Conservation (phyloP, 2,888 invertebrate genomes). For the Amblyjoppa proteus region DNA sequence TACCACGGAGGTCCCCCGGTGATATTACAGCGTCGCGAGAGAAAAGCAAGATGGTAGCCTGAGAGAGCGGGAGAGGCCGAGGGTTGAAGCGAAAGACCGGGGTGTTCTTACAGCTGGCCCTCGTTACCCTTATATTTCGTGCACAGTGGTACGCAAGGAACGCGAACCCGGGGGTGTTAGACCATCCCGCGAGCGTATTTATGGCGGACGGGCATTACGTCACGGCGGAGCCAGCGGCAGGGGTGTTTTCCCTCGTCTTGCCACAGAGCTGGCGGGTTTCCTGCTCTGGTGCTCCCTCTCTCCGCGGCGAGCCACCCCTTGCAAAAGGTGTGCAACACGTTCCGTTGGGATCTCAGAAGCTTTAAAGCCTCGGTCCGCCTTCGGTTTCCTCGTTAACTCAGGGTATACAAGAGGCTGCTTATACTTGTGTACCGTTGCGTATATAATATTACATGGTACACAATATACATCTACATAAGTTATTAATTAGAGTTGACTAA, state of each 20-base stretch:
- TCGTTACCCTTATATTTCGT: conserved; percentile 71
- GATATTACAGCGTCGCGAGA: conserved; percentile 42
- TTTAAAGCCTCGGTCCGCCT: conserved; percentile 69
- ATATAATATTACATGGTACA: conserved; percentile 52
- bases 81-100: conserved; percentile 45
- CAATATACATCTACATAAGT: conserved; percentile 77
- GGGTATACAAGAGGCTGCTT: conserved; percentile 48
- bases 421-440: conserved; percentile 39
- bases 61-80: conserved; percentile 11
- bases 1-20: conserved; percentile 38
- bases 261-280: conserved; percentile 63
- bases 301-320: conserved; percentile 22
- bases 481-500: conserved; percentile 84
- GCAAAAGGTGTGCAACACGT: conserved; percentile 67
- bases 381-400: conserved; percentile 69
- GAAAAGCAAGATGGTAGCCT: conserved; percentile 59
- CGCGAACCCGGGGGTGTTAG: conserved; percentile 65
- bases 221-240: conserved; percentile 58
- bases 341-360: conserved; percentile 64
- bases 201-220: conserved; percentile 70
- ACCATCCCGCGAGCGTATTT: conserved; percentile 70
- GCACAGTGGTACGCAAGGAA: conserved; percentile 51
- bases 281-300: conserved; percentile 56
- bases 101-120: conserved; percentile 70
- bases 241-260: conserved; percentile 41